Evolutionary conservation across 2,113 vertebrate genomes (phyloP).

Genomic region (Nanorana parkeri): DNA sequence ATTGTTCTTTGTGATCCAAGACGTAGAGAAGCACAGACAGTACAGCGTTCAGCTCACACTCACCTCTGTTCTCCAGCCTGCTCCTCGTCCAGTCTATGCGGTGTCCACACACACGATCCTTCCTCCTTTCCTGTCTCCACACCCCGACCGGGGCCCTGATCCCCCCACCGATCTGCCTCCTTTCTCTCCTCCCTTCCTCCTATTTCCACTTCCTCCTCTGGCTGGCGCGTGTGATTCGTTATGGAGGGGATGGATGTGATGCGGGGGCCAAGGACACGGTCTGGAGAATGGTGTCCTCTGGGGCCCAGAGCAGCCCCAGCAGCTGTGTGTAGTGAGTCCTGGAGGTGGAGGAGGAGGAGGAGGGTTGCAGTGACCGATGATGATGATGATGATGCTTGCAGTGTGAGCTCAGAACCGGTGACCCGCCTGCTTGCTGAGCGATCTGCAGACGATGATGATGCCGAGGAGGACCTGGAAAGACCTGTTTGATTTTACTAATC

Average conservation of each 20-base stretch:
- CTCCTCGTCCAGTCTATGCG: not conserved
- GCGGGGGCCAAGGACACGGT: not conserved
- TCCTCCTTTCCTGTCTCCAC: constrained; percentile 14
- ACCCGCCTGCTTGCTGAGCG: constrained; percentile 18
- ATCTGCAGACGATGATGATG: not conserved
- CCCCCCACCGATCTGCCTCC: constrained; percentile 26
- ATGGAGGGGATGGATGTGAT: not conserved
- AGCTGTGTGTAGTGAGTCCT: constrained; percentile 19
- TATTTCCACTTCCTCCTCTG: constrained; percentile 42
- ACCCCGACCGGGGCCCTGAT: constrained; percentile 37
- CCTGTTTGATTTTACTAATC: not conserved
- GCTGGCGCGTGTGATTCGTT: not conserved
- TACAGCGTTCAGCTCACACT: not conserved
- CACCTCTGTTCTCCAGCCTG: constrained; percentile 42
- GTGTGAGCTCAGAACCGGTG: constrained; percentile 26
- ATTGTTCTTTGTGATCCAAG: constrained; percentile 2
- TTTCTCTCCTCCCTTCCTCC: constrained; percentile 28
- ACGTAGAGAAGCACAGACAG: not conserved
- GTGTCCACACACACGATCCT: not conserved
- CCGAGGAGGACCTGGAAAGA: not conserved
- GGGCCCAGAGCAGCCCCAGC: constrained; percentile 16
- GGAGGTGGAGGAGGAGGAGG: constrained; percentile 30
- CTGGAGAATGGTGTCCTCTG: not conserved
- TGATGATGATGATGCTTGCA: constrained; percentile 32
- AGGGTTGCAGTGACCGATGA: constrained; percentile 4